Evolutionary conservation across 2,888 invertebrate genomes (phyloP), one percentile per base, ranked within the genome.

Genomic region (Dasypolia templi): DNA sequence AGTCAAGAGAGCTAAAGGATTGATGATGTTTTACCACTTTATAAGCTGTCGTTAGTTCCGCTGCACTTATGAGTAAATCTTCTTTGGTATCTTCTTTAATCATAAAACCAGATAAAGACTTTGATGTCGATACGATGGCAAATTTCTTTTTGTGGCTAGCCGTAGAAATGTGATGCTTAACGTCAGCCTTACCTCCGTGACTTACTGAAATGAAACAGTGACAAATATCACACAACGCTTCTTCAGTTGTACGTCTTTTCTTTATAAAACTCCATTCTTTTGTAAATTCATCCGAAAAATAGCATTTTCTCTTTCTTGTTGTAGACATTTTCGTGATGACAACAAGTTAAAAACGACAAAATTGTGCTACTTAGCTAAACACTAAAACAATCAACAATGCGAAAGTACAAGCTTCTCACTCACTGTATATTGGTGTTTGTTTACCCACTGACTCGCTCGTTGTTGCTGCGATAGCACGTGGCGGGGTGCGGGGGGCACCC

Each of bases 21-120:
- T n/a, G n/a, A 69, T 69, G 73, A 61, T 73, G 73, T 63, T 73
- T 72, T 66, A 76, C 58, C 46, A 62, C 66, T 65, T 72, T 64
- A 66, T 70, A 49, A 49, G 49, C n/a, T n/a, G n/a, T n/a, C 49
- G n/a, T 49, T 49, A 59, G 39, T 39, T 59, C 59, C 4, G 59
- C 59, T 35, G 39, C 59, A 39, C 59, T 59, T 39, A 59, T 59
- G 3, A 59, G 59, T 39, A 59, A 59, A 59, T 59, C 59, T 58
- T 58, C 58, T 58, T 58, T 29, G 35, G 58, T 58, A 58, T 58
- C 58, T 58, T 58, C 35, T 58, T 19, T 58, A 58, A 11, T 62
- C 61, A 61, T 61, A 61, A 61, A 61, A 42, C 61, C 7, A 61
- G 42, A 61, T 61, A 61, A 42, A 61, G 61, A 61, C 61, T 42